Conservation (phyloP, 2,888 invertebrate species). For the Brachylomia viminalis region DNA sequence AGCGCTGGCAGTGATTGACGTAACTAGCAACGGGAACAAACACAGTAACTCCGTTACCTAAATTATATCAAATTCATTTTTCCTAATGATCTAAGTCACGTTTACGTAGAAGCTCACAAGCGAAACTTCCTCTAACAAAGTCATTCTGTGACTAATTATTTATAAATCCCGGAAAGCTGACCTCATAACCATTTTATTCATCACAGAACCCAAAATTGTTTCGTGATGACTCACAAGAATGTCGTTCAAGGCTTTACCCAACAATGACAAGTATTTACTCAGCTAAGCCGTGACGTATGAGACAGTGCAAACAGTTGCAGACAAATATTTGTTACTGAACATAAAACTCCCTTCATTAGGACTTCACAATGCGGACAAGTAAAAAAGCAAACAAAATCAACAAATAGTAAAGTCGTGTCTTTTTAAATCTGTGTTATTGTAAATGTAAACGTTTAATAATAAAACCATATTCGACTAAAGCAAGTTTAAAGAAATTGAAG, state of each 20-base stretch:
- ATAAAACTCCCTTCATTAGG: slow-evolving; percentile 71
- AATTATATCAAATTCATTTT: neutral
- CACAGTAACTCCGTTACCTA: neutral
- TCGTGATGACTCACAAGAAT: slow-evolving; percentile 52
- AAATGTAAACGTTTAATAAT: slow-evolving; percentile 1
- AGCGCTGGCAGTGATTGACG: neutral
- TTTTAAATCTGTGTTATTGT: slow-evolving; percentile 34
- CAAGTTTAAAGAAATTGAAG: neutral
- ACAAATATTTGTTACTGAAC: slow-evolving; percentile 64
- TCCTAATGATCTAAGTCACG: neutral
- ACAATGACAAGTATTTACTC: slow-evolving; percentile 44
- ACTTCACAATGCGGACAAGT: slow-evolving; percentile 63
- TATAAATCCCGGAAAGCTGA: neutral
- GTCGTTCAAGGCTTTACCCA: slow-evolving; percentile 18
- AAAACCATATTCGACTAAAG: neutral
- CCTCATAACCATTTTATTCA: slow-evolving; percentile 4
- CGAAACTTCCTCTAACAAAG: neutral
- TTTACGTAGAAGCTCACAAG: neutral
- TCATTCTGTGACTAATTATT: neutral
- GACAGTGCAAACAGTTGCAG: slow-evolving; percentile 64
- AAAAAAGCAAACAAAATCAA: slow-evolving; percentile 54
- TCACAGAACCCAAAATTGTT: slow-evolving; percentile 24
- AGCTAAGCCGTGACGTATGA: slow-evolving; percentile 48
- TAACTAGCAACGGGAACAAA: neutral
- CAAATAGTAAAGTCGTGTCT: slow-evolving; percentile 17